A percentile compares a stretch with the other conserved stretches of the same genome.
Evolutionary conservation across 2,888 invertebrate genomes (phyloP).

Genomic region (Chymomyza fuscimana): DNA sequence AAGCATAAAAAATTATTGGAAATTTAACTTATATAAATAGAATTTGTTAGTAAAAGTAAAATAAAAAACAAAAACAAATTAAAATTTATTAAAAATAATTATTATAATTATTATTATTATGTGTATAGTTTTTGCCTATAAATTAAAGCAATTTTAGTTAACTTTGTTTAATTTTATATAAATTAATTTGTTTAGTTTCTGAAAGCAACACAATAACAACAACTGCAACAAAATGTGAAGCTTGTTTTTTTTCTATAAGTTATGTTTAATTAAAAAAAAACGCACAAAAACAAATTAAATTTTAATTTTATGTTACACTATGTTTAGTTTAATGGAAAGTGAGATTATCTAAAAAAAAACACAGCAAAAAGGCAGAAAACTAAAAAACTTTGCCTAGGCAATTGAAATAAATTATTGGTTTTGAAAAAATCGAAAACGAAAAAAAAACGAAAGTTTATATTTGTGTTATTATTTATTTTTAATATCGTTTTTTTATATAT

Average conservation of each 20-base stretch:
- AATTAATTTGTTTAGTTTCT: conserved; percentile 68
- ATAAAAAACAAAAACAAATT: conserved; percentile 19
- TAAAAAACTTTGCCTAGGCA: conserved; percentile 7
- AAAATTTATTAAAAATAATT: conserved; percentile 11
- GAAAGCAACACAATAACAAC: conserved; percentile 42
- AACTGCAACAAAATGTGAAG: conserved; percentile 60
- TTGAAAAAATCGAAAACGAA: conserved; percentile 57
- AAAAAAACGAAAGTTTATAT: conserved; percentile 50
- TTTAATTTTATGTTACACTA: not conserved
- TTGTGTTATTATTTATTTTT: conserved; percentile 65
- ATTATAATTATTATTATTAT: conserved; percentile 30
- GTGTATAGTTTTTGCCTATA: conserved; percentile 71
- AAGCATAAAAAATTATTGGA: conserved; percentile 56
- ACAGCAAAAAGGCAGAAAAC: conserved; percentile 1
- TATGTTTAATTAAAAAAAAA: conserved; percentile 64
- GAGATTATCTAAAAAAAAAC: not conserved
- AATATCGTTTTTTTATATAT: conserved; percentile 28
- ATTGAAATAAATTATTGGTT: conserved; percentile 44
- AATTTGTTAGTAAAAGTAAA: conserved; percentile 73
- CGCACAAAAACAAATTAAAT: conserved; percentile 22
- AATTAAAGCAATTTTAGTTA: conserved; percentile 74
- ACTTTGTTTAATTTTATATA: conserved; percentile 69
- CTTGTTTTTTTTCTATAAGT: conserved; percentile 70
- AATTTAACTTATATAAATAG: conserved; percentile 73
- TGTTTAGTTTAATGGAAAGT: not conserved